Conservation (phyloP, 2,113 vertebrate species). For the Gallinago jamesoni region DNA sequence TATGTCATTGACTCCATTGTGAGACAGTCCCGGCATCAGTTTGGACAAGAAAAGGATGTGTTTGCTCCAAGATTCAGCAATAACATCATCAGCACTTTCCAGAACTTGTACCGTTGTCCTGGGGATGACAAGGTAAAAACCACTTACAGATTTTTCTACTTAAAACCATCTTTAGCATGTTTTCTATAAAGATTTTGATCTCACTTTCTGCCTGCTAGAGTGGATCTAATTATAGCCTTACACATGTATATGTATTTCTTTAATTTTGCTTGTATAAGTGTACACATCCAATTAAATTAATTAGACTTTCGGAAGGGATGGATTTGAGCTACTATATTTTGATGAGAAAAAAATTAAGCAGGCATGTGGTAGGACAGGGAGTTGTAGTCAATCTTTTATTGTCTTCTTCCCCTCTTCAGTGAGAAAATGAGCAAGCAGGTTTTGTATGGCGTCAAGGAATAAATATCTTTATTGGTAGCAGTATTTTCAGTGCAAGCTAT, state of each 20-base stretch:
- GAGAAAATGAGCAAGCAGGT: not conserved
- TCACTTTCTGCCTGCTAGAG: not conserved
- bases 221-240: not conserved
- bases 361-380: not conserved
- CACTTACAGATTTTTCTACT: not conserved
- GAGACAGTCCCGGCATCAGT: constrained; percentile 96
- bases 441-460: not conserved
- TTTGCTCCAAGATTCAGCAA: constrained; percentile 99
- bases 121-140: constrained; percentile 93
- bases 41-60: constrained; percentile 97
- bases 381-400: not conserved
- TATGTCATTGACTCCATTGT: constrained; percentile 99
- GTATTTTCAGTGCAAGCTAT: not conserved
- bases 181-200: not conserved
- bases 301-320: not conserved
- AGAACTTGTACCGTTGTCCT: constrained; percentile 97
- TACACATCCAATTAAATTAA: not conserved
- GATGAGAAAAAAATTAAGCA: not conserved
- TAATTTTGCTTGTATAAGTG: not conserved
- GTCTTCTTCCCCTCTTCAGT: not conserved
- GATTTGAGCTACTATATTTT: not conserved
- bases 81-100: constrained; percentile 97
- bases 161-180: not conserved
- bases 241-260: not conserved
- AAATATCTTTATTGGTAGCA: not conserved